Evolutionary conservation across 2,797 vertebrate species (phyloP).

Genomic region (Propithecus perrieri): DNA sequence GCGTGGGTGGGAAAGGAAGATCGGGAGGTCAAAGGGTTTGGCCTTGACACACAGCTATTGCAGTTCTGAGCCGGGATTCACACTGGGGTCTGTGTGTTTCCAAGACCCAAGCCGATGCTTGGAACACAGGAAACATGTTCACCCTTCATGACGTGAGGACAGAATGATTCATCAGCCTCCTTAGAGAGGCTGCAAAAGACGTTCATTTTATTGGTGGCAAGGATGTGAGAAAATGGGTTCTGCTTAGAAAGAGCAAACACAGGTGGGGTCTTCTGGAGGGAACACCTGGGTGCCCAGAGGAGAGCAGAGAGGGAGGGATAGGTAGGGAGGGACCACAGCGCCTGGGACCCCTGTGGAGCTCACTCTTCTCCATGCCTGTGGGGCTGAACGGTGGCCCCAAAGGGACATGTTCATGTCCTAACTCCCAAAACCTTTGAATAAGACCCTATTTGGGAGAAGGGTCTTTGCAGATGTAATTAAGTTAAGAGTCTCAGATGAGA

Average conservation of each 20-base stretch:
- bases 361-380: no score
- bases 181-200: not conserved
- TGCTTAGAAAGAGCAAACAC: not conserved
- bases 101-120: rapidly evolving
- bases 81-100: rapidly evolving
- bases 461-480: not conserved
- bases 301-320: no score
- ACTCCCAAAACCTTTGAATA: not conserved
- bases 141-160: rapidly evolving
- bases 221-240: rapidly evolving
- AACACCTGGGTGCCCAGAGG: no score
- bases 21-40: rapidly evolving
- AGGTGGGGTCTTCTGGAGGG: not conserved
- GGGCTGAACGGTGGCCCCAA: no score
- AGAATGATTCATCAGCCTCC: rapidly evolving
- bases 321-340: rapidly evolving
- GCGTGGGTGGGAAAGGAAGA: not conserved
- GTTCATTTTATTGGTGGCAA: not conserved
- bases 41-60: rapidly evolving
- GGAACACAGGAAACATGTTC: rapidly evolving
- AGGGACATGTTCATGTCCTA: not conserved
- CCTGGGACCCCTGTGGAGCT: not conserved
- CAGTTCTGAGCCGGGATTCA: not conserved
- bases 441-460: not conserved
- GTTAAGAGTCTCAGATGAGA: not conserved